These are phyloP conservation scores for Agelaius phoeniceus DNA, from an alignment of 2,113 vertebrate genomes.

Conservation along the genomic window DNA sequence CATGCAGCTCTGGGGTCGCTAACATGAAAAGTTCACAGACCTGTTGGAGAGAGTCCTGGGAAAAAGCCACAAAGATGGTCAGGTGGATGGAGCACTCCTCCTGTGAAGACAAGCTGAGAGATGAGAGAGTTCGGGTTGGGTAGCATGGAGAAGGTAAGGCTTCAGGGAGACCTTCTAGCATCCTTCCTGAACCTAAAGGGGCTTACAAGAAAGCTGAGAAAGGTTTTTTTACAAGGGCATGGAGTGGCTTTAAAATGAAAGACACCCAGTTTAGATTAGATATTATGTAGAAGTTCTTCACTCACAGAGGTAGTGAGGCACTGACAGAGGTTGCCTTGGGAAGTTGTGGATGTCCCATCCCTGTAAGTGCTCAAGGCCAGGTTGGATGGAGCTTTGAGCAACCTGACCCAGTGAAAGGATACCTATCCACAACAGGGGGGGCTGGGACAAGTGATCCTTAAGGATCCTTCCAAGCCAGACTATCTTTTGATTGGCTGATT, in stretches of 20 bases:
- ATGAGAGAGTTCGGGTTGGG: too few relatives aligned
- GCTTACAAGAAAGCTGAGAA: not conserved
- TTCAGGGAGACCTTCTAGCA: not conserved
- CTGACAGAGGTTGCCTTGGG: not conserved
- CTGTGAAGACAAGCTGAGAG: not conserved
- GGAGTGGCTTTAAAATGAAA: not conserved
- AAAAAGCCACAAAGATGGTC: not conserved
- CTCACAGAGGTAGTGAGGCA: not conserved
- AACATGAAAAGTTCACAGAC: fast-evolving
- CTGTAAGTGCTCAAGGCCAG: not conserved
- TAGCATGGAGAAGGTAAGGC: not conserved
- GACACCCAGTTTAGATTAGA: not conserved
- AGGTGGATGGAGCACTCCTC: not conserved
- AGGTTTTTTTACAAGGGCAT: not conserved
- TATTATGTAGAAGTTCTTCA: not conserved
- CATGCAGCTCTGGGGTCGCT: not conserved
- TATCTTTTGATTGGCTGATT: not conserved
- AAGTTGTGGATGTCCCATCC: not conserved
- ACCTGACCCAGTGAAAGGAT: not conserved
- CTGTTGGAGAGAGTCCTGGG: not conserved
- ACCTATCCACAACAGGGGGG: too few relatives aligned
- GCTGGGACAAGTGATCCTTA: not conserved
- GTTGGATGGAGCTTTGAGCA: not conserved
- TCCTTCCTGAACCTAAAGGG: not conserved
- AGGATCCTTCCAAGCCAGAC: not conserved